phyloP scores from a whole-genome alignment of 2,797 vertebrate genomes.

The Gymnoscopelus microlampas region DNA sequence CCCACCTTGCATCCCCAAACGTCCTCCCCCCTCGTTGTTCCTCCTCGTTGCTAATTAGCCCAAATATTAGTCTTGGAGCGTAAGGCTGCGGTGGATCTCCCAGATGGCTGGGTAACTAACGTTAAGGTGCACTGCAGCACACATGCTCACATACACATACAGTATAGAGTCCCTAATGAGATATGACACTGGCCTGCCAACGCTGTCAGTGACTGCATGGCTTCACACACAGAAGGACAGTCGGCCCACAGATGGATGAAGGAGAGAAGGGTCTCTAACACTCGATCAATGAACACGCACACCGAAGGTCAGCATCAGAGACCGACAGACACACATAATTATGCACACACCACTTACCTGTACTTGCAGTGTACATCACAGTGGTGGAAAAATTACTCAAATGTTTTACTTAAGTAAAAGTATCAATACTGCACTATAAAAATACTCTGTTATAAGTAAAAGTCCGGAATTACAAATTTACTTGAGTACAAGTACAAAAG shows the following conservation, averaged over 20 bases:
- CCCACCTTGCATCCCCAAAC: slow-evolving; percentile 69
- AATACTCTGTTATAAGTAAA: too few species aligned
- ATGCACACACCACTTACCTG: not conserved
- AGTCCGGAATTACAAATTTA: too few species aligned
- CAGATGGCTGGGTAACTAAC: slow-evolving; percentile 73
- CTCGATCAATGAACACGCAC: too few species aligned
- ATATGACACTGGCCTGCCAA: slow-evolving; percentile 57
- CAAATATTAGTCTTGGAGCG: slow-evolving; percentile 74
- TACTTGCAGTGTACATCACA: too few species aligned
- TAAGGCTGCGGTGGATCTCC: slow-evolving; percentile 63
- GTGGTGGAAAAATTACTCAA: too few species aligned
- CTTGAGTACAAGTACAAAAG: too few species aligned
- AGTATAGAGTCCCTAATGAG: slow-evolving; percentile 69
- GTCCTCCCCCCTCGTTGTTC: slow-evolving; percentile 72
- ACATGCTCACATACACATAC: slow-evolving; percentile 46
- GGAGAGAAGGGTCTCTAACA: not conserved
- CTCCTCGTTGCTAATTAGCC: slow-evolving; percentile 77
- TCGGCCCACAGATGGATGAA: not conserved
- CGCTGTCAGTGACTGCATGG: slow-evolving; percentile 33
- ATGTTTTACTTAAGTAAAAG: too few species aligned
- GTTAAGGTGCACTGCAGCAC: slow-evolving; percentile 14
- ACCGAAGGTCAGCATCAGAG: too few species aligned
- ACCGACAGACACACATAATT: not conserved
- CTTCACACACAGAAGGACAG: not conserved
- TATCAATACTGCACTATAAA: too few species aligned